Base-by-base conservation (phyloP, 2,113 vertebrate species). In the Cyphomyrus plagiostoma region DNA sequence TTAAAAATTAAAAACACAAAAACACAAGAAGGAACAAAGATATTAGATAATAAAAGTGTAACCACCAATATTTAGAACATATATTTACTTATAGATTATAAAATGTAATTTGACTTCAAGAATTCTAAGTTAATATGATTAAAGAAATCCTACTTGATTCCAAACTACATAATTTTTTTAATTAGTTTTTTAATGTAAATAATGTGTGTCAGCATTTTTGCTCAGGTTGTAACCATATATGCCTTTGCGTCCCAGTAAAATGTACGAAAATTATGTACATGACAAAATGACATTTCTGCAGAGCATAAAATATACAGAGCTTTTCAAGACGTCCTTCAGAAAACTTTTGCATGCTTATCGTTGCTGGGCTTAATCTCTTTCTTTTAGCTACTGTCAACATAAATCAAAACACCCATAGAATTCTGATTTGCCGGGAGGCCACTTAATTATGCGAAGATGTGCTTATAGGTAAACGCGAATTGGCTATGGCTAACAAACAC, bases 401-500 rank as follows among this genome's bases (percentile, higher is more conserved):
- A 74, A 89, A 70, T 86, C 86, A 84, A 45, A 52, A 26, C 49
- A 82, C 26, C 46, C 17, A 3, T 19, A n/a, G 48, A 86, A 86
- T 58, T 17, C 39, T 46, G 52, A 46, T 88, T 21, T 62, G 50
- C 39, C 30, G 21, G 46, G 56, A 66, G 87, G 66, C 42, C 85
- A 52, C 48, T 77, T 52, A 23, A 19, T 90, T 89, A 83, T 85
- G n/a, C 26, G 4, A 82, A 80, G 74, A 56, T 30, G 17, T 35
- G 21, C 66, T 56, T 80, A 56, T 35, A 53, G 86, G 2, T 35
- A 90, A 88, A 87, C 84, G n/a, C 48, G 13, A 56, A 89, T 49
- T 8, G 19, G 74, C n/a, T 58, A 10, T 35, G 30, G 77, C 15
- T 23, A 35, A 56, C 10, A 19, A 87, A 52, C 87, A 62, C 86